Base-by-base conservation (phyloP, 2,888 invertebrate species). In the Lypha dubia region DNA sequence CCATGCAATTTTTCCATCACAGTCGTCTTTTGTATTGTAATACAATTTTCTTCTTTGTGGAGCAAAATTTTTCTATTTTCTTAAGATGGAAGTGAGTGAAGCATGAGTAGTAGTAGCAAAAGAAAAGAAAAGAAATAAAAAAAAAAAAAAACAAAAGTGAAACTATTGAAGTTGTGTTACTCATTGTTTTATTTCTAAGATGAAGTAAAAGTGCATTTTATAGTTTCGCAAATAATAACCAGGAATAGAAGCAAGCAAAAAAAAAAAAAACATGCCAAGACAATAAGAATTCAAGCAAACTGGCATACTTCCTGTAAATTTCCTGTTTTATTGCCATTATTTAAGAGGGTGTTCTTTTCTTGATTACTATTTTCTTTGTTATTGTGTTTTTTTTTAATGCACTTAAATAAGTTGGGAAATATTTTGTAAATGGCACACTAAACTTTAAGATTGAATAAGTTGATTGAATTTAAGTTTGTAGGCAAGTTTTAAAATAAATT, bases 231-330 rank as follows among this genome's bases (percentile, higher is more conserved):
- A 81, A 81, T 81, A 81, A 81, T 62, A 81, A 38, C 53, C 62
- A 38, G 68, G 46, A 75, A 70, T 73, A 49, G 38, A 58, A 65
- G 13, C 28, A 32, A 46, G 15, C 44, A 17, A 51, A 41, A 68
- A 65, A 28, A 56, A 35, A 28, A n/a, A n/a, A n/a, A n/a, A n/a
- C n/a, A n/a, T n/a, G n/a, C n/a, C 35, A 49, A 51, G 28, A 41
- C 77, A 41, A 68, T 44, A 51, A 51, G 58, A 62, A 62, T 62
- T 41, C 38, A 63, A 75, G 80, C 86, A 85, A 87, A 87, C 87
- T 86, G 71, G 77, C 79, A 84, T 75, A 85, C 85, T 86, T 86
- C 87, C 86, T 86, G 83, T 65, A 81, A 81, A 75, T 80, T 81
- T 81, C 75, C 81, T 81, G 56, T 46, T 75, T 70, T 81, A 63